Conservation (phyloP, 2,113 vertebrate genomes). For the Euleptes europaea region DNA sequence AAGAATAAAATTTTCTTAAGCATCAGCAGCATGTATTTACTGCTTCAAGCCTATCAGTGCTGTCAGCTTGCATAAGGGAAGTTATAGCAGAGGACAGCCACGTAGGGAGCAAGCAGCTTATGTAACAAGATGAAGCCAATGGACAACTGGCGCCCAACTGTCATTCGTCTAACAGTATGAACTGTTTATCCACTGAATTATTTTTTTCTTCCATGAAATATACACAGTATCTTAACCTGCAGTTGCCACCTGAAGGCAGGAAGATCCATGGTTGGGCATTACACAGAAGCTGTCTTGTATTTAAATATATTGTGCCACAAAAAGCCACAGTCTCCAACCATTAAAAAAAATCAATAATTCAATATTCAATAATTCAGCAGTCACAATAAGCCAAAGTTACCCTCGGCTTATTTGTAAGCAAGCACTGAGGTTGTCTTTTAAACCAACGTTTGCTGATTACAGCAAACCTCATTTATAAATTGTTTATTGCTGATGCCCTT, state of each 20-base stretch:
- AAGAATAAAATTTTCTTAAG: slow-evolving; percentile 59
- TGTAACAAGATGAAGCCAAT: slow-evolving; percentile 60
- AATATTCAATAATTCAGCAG: slow-evolving; percentile 33
- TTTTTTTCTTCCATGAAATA: slow-evolving; percentile 21
- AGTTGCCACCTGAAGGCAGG: slow-evolving; percentile 35
- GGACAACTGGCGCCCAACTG: slow-evolving; percentile 42
- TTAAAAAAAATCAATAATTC: slow-evolving; percentile 30
- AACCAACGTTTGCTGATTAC: not conserved
- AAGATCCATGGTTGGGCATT: slow-evolving; percentile 40
- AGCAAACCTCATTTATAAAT: slow-evolving; percentile 18
- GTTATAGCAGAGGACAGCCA: slow-evolving; percentile 44
- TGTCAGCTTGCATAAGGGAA: slow-evolving; percentile 66
- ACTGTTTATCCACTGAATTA: slow-evolving; percentile 29
- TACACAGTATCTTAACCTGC: slow-evolving; percentile 34
- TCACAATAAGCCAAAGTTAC: slow-evolving; percentile 40
- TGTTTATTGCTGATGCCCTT: slow-evolving; percentile 1
- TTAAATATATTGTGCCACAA: slow-evolving; percentile 57
- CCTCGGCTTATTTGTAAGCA: not conserved
- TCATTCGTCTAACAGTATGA: slow-evolving; percentile 45
- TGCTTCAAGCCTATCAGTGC: slow-evolving; percentile 52
- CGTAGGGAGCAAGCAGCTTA: slow-evolving; percentile 44
- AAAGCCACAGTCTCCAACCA: slow-evolving; percentile 34
- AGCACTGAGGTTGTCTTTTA: not conserved
- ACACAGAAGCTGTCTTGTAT: slow-evolving; percentile 39
- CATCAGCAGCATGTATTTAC: slow-evolving; percentile 55